These are phyloP conservation scores for Acheta domesticus DNA, from an alignment of 2,888 invertebrate species.

Conservation along the genomic window DNA sequence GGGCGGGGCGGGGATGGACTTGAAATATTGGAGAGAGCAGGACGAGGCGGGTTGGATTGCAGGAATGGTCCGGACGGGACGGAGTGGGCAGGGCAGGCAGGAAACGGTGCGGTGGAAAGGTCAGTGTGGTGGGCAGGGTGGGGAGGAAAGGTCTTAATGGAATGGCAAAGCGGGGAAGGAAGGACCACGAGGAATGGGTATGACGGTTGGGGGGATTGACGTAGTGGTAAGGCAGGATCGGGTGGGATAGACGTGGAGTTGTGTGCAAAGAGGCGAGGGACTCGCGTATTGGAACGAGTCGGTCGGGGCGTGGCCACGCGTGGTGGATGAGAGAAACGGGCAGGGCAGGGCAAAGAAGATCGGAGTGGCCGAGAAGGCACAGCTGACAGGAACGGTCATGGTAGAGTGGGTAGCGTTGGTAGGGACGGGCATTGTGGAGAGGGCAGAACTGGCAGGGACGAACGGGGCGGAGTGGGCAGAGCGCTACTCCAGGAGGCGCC, in stretches of 20 bases:
- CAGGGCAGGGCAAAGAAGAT: not conserved
- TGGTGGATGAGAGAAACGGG: too few relatives aligned
- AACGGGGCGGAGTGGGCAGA: not conserved
- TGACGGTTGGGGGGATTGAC: not conserved
- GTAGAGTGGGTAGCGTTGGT: not conserved
- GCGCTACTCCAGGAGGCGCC: not conserved
- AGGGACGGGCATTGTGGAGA: too few relatives aligned
- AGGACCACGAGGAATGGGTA: too few relatives aligned
- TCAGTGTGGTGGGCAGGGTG: not conserved
- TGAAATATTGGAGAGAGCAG: fast-evolving
- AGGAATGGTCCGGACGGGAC: too few relatives aligned
- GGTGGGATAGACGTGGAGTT: too few relatives aligned
- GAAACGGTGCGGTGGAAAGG: too few relatives aligned
- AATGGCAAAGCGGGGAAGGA: too few relatives aligned
- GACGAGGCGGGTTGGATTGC: not conserved
- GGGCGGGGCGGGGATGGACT: not conserved
- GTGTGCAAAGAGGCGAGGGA: not conserved
- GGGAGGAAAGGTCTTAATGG: not conserved
- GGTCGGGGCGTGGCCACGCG: too few relatives aligned
- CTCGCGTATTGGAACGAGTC: not conserved
- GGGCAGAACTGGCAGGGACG: not conserved
- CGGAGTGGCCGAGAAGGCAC: not conserved
- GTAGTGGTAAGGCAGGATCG: not conserved
- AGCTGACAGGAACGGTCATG: not conserved
- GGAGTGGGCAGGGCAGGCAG: not conserved